Percentiles rank a stretch among this genome's conserved stretches.
phyloP scores from a whole-genome alignment of 2,113 vertebrate genomes.

The Morone saxatilis region DNA sequence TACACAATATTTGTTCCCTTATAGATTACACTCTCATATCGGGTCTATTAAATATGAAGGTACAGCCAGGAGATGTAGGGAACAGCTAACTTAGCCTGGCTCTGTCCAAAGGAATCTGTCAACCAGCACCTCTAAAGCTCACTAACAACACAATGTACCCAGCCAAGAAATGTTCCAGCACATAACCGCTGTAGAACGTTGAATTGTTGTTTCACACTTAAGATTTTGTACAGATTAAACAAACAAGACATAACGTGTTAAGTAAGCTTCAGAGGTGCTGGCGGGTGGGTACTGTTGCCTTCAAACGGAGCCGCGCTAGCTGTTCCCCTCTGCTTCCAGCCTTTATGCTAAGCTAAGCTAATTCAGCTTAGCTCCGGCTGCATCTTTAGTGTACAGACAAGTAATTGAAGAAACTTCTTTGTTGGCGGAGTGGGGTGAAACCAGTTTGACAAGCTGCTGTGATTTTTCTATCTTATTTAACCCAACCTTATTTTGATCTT shows the following conservation, averaged over 20 bases:
- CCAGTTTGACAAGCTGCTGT: conserved; percentile 1
- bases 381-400: too few relatives aligned
- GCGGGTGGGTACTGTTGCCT: neutral
- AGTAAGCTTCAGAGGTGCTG: neutral
- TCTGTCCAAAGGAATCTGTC: neutral
- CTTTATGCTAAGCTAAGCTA: too few relatives aligned
- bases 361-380: too few relatives aligned
- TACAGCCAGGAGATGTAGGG: neutral
- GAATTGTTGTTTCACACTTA: neutral
- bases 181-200: neutral
- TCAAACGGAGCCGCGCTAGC: neutral
- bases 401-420: neutral
- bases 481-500: neutral
- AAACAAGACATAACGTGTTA: neutral
- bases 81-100: neutral
- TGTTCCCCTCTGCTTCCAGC: too few relatives aligned
- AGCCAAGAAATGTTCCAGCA: neutral
- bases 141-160: neutral
- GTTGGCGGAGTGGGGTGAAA: neutral
- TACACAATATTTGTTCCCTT: neutral
- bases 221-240: neutral
- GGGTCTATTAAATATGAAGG: neutral
- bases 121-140: neutral
- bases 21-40: neutral
- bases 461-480: too few relatives aligned